Evolutionary conservation across 2,888 invertebrate genomes (phyloP).

Genomic region (Petrolisthes manimaculis): DNA sequence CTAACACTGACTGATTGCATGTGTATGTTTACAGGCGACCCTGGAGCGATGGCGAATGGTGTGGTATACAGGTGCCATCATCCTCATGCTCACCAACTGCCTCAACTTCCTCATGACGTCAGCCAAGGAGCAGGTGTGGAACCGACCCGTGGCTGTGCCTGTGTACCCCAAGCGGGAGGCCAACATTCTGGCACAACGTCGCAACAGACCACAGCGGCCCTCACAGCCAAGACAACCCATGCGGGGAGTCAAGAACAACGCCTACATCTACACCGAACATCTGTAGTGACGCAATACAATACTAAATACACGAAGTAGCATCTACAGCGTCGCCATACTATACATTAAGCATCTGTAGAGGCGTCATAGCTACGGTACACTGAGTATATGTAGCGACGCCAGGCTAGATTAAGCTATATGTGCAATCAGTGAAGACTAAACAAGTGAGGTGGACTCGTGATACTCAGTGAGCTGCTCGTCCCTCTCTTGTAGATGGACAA

Average conservation of each 20-base stretch:
- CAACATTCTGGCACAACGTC: conserved; percentile 32
- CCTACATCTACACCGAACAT: conserved; percentile 52
- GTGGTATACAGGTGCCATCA: conserved; percentile 67
- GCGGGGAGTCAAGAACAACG: conserved; percentile 49
- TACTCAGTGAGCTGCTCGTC: too few species aligned
- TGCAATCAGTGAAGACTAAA: too few species aligned
- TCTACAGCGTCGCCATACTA: too few species aligned
- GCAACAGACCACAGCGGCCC: conserved; percentile 10
- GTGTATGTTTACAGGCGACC: conserved; percentile 64
- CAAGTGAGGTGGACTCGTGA: too few species aligned
- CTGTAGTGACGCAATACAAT: conserved; percentile 17
- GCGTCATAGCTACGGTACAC: neutral
- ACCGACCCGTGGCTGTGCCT: conserved; percentile 60
- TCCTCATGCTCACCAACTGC: conserved; percentile 66
- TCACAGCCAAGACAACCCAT: neutral
- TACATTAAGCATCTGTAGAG: neutral
- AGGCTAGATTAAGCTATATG: too few species aligned
- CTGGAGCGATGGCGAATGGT: conserved; percentile 67
- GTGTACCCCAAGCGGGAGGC: conserved; percentile 47
- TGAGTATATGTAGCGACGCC: too few species aligned
- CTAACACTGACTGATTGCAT: too few species aligned
- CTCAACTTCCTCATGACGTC: conserved; percentile 67
- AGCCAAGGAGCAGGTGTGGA: conserved; percentile 67
- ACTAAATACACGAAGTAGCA: too few species aligned
- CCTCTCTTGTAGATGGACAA: too few species aligned